These are phyloP conservation scores for Hesperophylax magnus DNA, from an alignment of 1,140 invertebrate species.

Conservation along the genomic window DNA sequence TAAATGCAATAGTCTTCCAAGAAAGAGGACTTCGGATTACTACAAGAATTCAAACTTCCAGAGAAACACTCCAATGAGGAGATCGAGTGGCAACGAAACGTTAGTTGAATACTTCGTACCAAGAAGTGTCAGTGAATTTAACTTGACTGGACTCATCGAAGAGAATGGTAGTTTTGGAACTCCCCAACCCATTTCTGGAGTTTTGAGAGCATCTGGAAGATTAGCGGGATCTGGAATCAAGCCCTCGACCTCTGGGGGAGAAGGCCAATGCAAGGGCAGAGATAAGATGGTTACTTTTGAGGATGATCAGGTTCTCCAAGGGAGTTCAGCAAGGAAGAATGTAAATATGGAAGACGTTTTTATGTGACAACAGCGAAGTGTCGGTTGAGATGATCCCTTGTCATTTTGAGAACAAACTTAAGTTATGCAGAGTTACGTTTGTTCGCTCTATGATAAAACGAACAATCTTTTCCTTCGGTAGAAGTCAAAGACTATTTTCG, in stretches of 20 bases:
- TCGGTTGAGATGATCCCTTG: conserved; percentile 52
- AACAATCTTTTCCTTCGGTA: conserved; percentile 15
- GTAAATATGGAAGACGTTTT: conserved; percentile 65
- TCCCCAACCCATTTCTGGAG: conserved; percentile 60
- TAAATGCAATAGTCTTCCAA: conserved; percentile 74
- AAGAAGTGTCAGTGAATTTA: conserved; percentile 85
- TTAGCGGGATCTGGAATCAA: conserved; percentile 52
- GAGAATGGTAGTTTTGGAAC: conserved; percentile 71
- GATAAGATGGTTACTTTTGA: conserved; percentile 89
- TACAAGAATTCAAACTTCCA: conserved; percentile 71
- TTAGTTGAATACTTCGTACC: conserved; percentile 87
- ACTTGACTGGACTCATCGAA: conserved; percentile 75
- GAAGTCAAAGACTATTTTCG: conserved; percentile 16
- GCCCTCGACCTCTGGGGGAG: conserved; percentile 61
- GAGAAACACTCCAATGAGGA: conserved; percentile 75
- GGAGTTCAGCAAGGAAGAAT: conserved; percentile 54
- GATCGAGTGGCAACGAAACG: conserved; percentile 76
- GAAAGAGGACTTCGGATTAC: conserved; percentile 69
- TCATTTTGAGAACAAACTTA: conserved; percentile 45
- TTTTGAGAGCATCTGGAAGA: conserved; percentile 58
- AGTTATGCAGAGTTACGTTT: conserved; percentile 27
- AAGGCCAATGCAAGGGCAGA: conserved; percentile 62
- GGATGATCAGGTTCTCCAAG: conserved; percentile 75
- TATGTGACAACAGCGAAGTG: conserved; percentile 63
- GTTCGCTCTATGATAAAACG: conserved; percentile 23